Conservation (phyloP, 2,113 vertebrate genomes). For the Marcusenius ussheri region DNA sequence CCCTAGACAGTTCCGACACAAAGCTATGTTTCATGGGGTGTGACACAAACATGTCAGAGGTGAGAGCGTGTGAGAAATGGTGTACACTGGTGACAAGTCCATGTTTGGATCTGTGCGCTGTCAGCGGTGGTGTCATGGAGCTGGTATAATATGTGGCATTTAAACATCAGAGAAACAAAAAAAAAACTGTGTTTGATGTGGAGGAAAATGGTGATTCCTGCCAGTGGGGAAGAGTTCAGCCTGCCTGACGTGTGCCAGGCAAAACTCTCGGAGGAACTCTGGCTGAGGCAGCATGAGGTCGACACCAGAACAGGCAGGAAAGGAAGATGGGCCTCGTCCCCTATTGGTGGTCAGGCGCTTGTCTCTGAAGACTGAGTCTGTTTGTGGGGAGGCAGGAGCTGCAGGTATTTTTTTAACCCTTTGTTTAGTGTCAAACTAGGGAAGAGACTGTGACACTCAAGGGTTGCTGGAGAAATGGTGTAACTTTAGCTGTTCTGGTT, state of each 20-base stretch:
- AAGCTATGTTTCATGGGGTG: neutral
- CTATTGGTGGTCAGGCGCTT: neutral
- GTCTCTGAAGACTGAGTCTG: neutral
- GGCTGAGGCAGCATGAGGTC: neutral
- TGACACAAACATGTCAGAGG: neutral
- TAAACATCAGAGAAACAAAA: neutral
- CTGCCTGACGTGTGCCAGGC: neutral
- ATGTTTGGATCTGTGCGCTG: neutral
- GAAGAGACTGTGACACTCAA: neutral
- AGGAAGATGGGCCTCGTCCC: neutral
- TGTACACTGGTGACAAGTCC: neutral
- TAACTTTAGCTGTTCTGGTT: neutral
- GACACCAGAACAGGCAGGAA: neutral
- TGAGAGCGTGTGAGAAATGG: neutral
- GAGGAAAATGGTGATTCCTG: neutral
- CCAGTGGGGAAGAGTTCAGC: neutral
- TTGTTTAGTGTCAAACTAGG: neutral
- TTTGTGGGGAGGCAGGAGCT: neutral
- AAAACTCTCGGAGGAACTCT: neutral
- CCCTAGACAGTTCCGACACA: neutral
- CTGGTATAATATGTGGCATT: neutral
- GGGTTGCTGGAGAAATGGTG: neutral
- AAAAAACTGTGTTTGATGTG: neutral
- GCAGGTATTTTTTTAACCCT: neutral
- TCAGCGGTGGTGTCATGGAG: neutral